Base-by-base conservation (phyloP, 30 jellyfish, hydroid and myxozoan genomes). In the Phacellophora camtschatica region DNA sequence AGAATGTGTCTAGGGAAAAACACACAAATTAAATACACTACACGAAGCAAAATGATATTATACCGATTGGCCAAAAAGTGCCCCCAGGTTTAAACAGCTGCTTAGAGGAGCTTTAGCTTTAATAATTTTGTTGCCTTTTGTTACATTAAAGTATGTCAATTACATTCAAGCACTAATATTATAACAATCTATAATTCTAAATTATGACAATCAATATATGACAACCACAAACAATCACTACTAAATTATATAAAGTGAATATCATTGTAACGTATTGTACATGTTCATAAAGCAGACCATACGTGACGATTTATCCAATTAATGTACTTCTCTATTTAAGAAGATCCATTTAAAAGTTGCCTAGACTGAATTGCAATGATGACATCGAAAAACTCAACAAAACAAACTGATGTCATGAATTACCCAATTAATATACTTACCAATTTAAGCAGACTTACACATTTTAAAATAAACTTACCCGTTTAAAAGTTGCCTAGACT, bases 401-500 rank as follows among this genome's bases (percentile, higher is more conserved):
- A 87, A 25, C 62, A 18, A 24, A 19, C 16, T 23, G 24, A 0
- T 30, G 55, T 28, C 56, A 20, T 11, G 56, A n/a, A 58, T 11
- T 0, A 0, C 28, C 7, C 68, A 10, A 53, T 8, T 8, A 7
- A 22, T 7, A 7, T 7, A 12, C 28, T 12, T 7, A 7, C 11
- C 11, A 53, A 10, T 22, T 7, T 18, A 12, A 32, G 63, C 65
- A 12, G 8, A 12, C 12, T 62, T 29, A 12, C 12, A 32, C 12
- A 9, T 6, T 6, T 66, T 31, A 16, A 15, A 71, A 10, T 2
- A 9, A 13, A 71, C 88, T 73, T 48, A 89, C 97, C 97, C 97
- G 27, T 89, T 95, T 25, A 89, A 69, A 23, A 61, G 36, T 15
- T 68, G 84, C 63, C 79, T 83, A 37, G 97, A 92, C 43, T 89